Conservation (phyloP, 2,888 invertebrate genomes). For the Odontocerum albicorne region DNA sequence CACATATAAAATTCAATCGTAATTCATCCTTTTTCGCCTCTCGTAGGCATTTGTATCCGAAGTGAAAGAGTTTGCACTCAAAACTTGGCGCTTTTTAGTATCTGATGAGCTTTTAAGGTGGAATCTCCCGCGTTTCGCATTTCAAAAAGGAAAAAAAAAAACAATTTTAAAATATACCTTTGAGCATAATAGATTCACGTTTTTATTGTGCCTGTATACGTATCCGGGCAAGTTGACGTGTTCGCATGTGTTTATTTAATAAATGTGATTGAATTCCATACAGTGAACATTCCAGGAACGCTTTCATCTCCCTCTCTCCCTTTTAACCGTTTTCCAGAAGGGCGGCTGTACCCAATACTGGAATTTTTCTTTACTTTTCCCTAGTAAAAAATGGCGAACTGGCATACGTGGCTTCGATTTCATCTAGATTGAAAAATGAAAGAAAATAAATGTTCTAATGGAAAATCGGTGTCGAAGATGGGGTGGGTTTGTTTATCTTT, state of each 20-base stretch:
- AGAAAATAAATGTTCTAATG: constrained; percentile 32
- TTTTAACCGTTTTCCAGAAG: not conserved
- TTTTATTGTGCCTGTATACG: not conserved
- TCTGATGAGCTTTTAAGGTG: too few relatives aligned
- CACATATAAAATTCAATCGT: too few relatives aligned
- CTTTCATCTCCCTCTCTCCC: constrained; percentile 3
- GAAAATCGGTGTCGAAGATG: constrained; percentile 24
- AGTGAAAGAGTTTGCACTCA: too few relatives aligned
- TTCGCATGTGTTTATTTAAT: constrained; percentile 29
- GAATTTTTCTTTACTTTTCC: not conserved
- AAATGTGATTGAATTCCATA: constrained; percentile 33
- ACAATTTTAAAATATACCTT: not conserved
- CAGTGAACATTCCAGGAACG: constrained; percentile 7
- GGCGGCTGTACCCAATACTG: not conserved
- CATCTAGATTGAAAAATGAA: constrained; percentile 26
- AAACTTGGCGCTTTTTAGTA: too few relatives aligned
- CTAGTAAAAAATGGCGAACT: constrained; percentile 6
- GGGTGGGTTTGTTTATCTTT: not conserved
- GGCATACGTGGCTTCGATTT: constrained; percentile 19
- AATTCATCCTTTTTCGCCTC: too few relatives aligned
- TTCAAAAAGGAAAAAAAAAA: too few relatives aligned
- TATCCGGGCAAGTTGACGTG: constrained; percentile 6
- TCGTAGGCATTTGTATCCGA: too few relatives aligned
- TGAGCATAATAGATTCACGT: not conserved
- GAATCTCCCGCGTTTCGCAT: too few relatives aligned